A percentile compares a stretch with the other conserved stretches of the same genome.
Evolutionary conservation across 2,797 vertebrate genomes (phyloP).

Genomic region (Ptychobarbus kaznakovi): DNA sequence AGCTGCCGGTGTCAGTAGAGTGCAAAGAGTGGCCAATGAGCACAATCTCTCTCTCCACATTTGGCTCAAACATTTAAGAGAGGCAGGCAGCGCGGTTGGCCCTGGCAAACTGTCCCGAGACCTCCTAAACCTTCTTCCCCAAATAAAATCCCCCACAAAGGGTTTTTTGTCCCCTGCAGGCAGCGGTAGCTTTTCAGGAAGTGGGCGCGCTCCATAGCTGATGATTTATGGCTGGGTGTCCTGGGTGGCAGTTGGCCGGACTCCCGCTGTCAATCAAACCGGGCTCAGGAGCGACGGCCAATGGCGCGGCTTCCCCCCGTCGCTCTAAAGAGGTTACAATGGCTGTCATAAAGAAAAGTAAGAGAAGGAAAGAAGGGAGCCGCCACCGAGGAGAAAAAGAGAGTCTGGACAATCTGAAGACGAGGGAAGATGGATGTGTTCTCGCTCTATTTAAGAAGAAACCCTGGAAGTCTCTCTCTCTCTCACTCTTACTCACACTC

Average conservation of each 20-base stretch:
- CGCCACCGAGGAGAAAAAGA: constrained; percentile 83
- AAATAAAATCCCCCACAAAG: constrained; percentile 81
- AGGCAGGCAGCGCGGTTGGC: constrained; percentile 33
- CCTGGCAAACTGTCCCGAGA: constrained; percentile 55
- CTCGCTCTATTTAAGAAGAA: constrained; percentile 84
- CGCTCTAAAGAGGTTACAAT: constrained; percentile 90
- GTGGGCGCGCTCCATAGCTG: constrained; percentile 85
- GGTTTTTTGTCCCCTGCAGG: constrained; percentile 88
- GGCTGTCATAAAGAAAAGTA: constrained; percentile 92
- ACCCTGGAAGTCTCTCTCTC: constrained; percentile 35
- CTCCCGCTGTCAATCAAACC: constrained; percentile 93
- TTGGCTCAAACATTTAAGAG: constrained; percentile 54
- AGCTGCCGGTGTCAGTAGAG: constrained; percentile 18
- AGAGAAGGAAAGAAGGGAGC: constrained; percentile 76
- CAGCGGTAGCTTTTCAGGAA: constrained; percentile 88
- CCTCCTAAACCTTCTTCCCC: constrained; percentile 77
- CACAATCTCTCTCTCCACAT: constrained; percentile 47
- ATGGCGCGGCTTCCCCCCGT: constrained; percentile 85
- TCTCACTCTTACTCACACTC: not conserved
- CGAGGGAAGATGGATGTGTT: constrained; percentile 89
- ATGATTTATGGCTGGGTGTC: constrained; percentile 99
- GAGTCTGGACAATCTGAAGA: constrained; percentile 87
- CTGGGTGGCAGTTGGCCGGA: constrained; percentile 92
- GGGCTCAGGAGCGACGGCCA: constrained; percentile 81
- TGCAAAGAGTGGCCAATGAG: constrained; percentile 17